Conservation (phyloP, 2,113 vertebrate species). For the Psilopogon haemacephalus region DNA sequence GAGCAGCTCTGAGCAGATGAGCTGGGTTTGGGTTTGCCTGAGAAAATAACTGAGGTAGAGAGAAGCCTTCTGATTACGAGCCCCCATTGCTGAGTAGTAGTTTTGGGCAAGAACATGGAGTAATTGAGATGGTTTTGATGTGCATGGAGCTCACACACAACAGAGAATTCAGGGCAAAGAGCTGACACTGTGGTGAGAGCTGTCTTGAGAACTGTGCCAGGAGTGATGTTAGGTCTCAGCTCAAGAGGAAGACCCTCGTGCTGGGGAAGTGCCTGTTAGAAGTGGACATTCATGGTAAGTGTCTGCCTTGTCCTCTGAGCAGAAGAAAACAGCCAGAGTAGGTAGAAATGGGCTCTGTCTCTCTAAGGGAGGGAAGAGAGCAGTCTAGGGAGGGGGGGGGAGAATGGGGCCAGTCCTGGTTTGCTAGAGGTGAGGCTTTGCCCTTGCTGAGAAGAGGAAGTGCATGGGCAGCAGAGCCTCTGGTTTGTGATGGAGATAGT, state of each 20-base stretch:
- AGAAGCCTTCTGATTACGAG: background rate
- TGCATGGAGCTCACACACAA: background rate
- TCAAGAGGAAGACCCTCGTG: background rate
- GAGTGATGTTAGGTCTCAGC: background rate
- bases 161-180: background rate
- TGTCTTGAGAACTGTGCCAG: background rate
- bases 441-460: background rate
- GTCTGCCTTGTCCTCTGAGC: background rate
- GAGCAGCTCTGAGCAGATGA: background rate
- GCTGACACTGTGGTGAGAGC: background rate
- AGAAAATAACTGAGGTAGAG: background rate
- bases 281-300: background rate
- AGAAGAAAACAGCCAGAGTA: background rate
- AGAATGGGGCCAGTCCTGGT: background rate
- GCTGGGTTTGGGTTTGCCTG: background rate
- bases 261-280: background rate
- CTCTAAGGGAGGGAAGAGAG: background rate
- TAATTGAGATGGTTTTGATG: background rate
- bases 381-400: background rate
- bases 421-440: background rate
- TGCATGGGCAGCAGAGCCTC: background rate
- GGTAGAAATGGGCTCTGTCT: rapidly evolving
- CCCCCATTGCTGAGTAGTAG: background rate
- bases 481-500: background rate
- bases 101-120: background rate